These are phyloP conservation scores for Eleutherodactylus coqui DNA, from an alignment of 2,797 vertebrate species.

Conservation along the genomic window DNA sequence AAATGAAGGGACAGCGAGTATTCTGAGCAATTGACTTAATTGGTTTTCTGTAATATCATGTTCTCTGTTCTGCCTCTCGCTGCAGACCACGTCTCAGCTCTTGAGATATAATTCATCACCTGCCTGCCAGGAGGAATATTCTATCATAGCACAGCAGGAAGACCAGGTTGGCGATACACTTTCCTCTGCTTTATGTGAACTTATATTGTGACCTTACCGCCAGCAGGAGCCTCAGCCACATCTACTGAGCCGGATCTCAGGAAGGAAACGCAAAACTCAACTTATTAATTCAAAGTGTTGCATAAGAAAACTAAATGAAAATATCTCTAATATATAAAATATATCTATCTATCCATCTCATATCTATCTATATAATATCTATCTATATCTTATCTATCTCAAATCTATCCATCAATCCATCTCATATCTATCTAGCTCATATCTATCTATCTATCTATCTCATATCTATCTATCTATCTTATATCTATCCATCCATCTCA, in stretches of 20 bases:
- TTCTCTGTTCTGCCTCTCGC: not conserved
- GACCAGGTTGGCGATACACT: not conserved
- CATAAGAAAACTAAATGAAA: not conserved
- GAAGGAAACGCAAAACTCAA: not conserved
- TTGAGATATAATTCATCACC: conserved; percentile 23
- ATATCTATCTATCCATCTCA: not conserved
- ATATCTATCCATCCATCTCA: too few relatives aligned
- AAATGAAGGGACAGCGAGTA: conserved; percentile 14
- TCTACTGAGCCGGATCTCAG: not conserved
- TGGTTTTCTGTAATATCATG: conserved; percentile 28
- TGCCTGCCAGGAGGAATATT: conserved; percentile 10
- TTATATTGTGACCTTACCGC: not conserved
- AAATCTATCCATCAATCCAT: too few relatives aligned
- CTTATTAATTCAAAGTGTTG: not conserved
- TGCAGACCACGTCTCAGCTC: conserved; percentile 14
- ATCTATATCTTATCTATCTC: not conserved
- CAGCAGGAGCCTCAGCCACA: not conserved
- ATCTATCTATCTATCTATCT: too few relatives aligned
- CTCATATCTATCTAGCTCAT: too few relatives aligned
- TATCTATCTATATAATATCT: not conserved
- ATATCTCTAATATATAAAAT: not conserved
- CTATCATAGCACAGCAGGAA: conserved; percentile 17
- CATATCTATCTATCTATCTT: too few relatives aligned
- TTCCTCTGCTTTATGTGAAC: not conserved
- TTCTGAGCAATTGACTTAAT: conserved; percentile 40